Evolutionary conservation across 2,888 invertebrate genomes (phyloP).

Genomic region (Cataglyphis altisquamis): DNA sequence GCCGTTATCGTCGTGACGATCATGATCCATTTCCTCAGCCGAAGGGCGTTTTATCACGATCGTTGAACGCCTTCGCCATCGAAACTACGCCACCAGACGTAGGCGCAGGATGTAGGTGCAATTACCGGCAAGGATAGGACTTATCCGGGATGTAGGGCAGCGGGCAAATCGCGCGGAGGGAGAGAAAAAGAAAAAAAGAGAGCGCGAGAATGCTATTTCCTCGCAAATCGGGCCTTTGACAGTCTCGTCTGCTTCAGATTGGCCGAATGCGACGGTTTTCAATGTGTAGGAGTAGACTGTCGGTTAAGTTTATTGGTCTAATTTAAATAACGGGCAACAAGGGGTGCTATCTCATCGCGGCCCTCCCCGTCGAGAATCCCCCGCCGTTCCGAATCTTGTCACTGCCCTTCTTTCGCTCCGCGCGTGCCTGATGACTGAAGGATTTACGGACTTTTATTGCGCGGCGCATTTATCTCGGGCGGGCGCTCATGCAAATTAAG

Average conservation of each 20-base stretch:
- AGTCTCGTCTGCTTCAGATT: conserved; percentile 50
- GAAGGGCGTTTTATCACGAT: conserved; percentile 74
- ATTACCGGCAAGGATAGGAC: conserved; percentile 66
- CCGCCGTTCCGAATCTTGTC: conserved; percentile 63
- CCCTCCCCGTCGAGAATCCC: conserved; percentile 49
- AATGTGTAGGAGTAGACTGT: conserved; percentile 58
- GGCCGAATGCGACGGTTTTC: conserved; percentile 26
- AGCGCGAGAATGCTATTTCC: conserved; percentile 49
- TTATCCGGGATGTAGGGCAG: conserved; percentile 59
- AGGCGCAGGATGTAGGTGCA: conserved; percentile 68
- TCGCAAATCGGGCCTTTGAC: conserved; percentile 62
- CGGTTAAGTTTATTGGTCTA: conserved; percentile 83
- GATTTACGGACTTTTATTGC: conserved; percentile 83
- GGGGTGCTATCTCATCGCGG: conserved; percentile 76
- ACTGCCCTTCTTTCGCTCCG: conserved; percentile 41
- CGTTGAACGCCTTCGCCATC: conserved; percentile 54
- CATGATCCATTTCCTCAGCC: conserved; percentile 70
- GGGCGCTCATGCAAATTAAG: conserved; percentile 80
- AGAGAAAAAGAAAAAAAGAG: conserved; percentile 31
- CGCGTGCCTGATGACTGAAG: conserved; percentile 79
- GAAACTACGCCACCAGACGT: conserved; percentile 59
- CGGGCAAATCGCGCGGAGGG: conserved; percentile 59
- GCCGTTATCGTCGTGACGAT: conserved; percentile 70
- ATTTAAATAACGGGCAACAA: conserved; percentile 84
- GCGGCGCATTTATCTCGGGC: conserved; percentile 76